These are phyloP conservation scores for Porites rus DNA, from an alignment of 92 coral and sea anemone species.

Conservation along the genomic window DNA sequence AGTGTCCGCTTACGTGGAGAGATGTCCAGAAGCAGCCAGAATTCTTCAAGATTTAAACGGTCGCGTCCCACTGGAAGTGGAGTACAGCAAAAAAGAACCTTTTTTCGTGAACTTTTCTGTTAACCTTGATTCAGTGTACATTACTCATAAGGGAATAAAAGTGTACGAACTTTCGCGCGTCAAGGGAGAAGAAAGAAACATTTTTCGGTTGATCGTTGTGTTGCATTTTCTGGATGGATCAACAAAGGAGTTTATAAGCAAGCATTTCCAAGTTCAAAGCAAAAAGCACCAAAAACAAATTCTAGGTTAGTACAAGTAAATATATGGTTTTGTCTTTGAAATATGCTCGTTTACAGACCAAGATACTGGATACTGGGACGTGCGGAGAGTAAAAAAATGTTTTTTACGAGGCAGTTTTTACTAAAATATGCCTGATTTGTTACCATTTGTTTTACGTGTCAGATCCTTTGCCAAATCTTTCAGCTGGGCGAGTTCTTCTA, in stretches of 20 bases:
- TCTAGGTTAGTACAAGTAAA: constrained; percentile 3
- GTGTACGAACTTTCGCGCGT: constrained; percentile 98
- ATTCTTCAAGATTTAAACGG: constrained; percentile 91
- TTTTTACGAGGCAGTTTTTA: too few species aligned
- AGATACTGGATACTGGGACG: too few species aligned
- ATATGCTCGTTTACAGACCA: not conserved
- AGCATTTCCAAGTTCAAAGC: constrained; percentile 92
- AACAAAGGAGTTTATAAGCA: constrained; percentile 74
- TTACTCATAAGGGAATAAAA: constrained; percentile 74
- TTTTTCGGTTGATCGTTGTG: constrained; percentile 81
- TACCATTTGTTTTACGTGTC: too few species aligned
- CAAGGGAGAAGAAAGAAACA: constrained; percentile 97
- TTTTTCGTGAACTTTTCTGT: constrained; percentile 74
- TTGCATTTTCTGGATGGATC: constrained; percentile 78
- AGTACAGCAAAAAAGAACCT: constrained; percentile 70
- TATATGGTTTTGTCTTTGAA: not conserved
- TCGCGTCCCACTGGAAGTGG: constrained; percentile 80
- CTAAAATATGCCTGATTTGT: too few species aligned
- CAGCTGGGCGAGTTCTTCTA: too few species aligned
- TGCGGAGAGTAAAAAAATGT: too few species aligned
- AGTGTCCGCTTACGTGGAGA: constrained; percentile 84
- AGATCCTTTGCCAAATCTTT: too few species aligned
- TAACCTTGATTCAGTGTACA: constrained; percentile 88
- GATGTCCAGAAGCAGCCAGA: constrained; percentile 94
- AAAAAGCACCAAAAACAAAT: constrained; percentile 59